These are phyloP conservation scores for Sebastes iracundus DNA, from an alignment of 2,797 vertebrate genomes.

Conservation along the genomic window DNA sequence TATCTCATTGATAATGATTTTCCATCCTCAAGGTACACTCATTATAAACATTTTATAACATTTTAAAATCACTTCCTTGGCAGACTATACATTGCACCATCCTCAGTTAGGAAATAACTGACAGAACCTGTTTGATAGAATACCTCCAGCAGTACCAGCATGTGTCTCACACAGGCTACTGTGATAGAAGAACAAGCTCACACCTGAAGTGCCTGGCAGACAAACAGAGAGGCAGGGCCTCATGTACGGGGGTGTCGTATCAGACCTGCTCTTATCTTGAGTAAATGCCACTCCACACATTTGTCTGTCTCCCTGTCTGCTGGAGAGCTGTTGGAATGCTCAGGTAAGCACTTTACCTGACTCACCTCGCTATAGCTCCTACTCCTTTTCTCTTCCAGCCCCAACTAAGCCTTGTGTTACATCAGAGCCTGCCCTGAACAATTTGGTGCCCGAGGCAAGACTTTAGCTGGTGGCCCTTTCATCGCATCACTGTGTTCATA, in stretches of 20 bases:
- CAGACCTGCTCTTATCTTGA: conserved; percentile 50
- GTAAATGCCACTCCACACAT: conserved; percentile 55
- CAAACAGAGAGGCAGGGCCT: conserved; percentile 20
- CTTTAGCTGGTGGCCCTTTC: not conserved
- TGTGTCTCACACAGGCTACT: not conserved
- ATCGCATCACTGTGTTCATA: too few relatives aligned
- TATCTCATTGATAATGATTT: not conserved
- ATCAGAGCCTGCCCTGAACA: not conserved
- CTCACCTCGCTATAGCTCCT: not conserved
- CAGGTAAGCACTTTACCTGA: conserved; percentile 20
- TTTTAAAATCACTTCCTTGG: not conserved
- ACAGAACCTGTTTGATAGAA: not conserved
- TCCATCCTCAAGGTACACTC: not conserved
- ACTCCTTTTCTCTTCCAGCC: not conserved
- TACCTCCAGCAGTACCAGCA: not conserved
- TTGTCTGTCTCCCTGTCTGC: conserved; percentile 24
- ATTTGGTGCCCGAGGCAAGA: not conserved
- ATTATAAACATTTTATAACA: not conserved
- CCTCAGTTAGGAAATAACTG: not conserved
- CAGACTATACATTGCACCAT: not conserved
- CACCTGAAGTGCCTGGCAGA: conserved; percentile 11
- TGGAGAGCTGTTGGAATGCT: conserved; percentile 44
- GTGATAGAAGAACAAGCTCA: not conserved
- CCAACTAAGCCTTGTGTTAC: not conserved
- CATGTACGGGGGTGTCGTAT: conserved; percentile 1